These are phyloP conservation scores for Zaprionus gabonicus DNA, from an alignment of 1,140 invertebrate species.

Conservation along the genomic window DNA sequence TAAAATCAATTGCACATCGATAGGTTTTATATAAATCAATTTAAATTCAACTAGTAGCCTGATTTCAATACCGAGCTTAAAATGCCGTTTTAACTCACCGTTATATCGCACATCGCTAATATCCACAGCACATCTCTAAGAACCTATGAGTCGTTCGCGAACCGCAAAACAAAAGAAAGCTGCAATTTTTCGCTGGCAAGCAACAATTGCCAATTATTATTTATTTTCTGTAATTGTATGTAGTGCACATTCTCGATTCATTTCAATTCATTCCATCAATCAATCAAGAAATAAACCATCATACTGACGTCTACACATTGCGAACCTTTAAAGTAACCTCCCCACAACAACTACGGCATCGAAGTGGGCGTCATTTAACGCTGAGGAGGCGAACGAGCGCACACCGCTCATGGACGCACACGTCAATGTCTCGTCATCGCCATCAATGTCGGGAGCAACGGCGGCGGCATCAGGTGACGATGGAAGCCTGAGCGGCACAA, in stretches of 20 bases:
- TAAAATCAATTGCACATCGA: not conserved
- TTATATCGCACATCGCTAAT: not conserved
- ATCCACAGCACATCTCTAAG: slow-evolving; percentile 23
- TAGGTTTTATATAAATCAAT: not conserved
- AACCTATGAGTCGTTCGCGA: slow-evolving; percentile 42
- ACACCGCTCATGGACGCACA: slow-evolving; percentile 92
- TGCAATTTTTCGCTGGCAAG: slow-evolving; percentile 13
- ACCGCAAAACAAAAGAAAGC: slow-evolving; percentile 46
- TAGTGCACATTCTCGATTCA: slow-evolving; percentile 27
- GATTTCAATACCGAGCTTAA: not conserved
- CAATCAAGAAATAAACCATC: slow-evolving; percentile 10
- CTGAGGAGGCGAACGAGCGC: slow-evolving; percentile 86
- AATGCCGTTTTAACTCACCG: not conserved
- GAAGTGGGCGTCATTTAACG: slow-evolving; percentile 53
- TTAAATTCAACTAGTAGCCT: not conserved
- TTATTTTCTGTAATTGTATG: slow-evolving; percentile 40
- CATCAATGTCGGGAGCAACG: slow-evolving; percentile 20
- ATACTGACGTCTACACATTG: slow-evolving; percentile 42
- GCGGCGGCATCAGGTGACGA: slow-evolving; percentile 22
- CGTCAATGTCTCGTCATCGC: slow-evolving; percentile 86
- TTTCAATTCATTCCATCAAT: slow-evolving; percentile 16
- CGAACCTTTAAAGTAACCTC: slow-evolving; percentile 37
- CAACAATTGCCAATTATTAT: slow-evolving; percentile 33
- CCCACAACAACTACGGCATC: slow-evolving; percentile 66
- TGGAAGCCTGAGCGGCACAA: slow-evolving; percentile 48